Evolutionary conservation across 53 echinoderm and acorn worm genomes (phyloP).

Genomic region (Temnopleurus reevesii): DNA sequence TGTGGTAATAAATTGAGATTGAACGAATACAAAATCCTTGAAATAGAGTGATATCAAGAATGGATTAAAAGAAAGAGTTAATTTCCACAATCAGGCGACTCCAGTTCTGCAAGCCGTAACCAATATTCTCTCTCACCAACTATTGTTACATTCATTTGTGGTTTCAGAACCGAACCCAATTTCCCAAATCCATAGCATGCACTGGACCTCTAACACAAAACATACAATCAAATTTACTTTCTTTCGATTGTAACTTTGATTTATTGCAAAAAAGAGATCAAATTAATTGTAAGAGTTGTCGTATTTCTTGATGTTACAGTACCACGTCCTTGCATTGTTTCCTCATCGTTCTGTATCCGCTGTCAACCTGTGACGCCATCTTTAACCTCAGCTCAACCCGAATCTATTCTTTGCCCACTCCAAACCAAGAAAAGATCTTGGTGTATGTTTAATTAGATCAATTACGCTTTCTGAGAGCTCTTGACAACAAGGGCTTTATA

Average conservation of each 20-base stretch:
- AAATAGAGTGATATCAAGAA: neutral
- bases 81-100: neutral
- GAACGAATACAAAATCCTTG: neutral
- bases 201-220: too few relatives aligned
- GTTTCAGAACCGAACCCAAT: neutral
- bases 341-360: constrained; percentile 30
- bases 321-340: constrained; percentile 49
- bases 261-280: too few relatives aligned
- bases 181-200: constrained; percentile 11
- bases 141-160: neutral
- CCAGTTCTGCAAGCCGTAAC: constrained; percentile 1
- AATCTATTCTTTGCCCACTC: neutral
- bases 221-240: too few relatives aligned
- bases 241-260: too few relatives aligned
- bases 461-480: constrained; percentile 30
- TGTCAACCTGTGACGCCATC: constrained; percentile 46
- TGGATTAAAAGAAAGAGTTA: neutral
- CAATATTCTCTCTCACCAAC: constrained; percentile 1
- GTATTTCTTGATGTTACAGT: too few relatives aligned
- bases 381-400: constrained; percentile 14
- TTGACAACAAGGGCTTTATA: constrained; percentile 33
- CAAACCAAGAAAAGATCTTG: neutral
- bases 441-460: constrained; percentile 59
- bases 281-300: too few relatives aligned
- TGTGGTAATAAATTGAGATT: too few relatives aligned